A percentile compares a stretch with the other conserved stretches of the same genome.
Conservation (phyloP, 2,888 invertebrate species). For the Drosophila merina region DNA sequence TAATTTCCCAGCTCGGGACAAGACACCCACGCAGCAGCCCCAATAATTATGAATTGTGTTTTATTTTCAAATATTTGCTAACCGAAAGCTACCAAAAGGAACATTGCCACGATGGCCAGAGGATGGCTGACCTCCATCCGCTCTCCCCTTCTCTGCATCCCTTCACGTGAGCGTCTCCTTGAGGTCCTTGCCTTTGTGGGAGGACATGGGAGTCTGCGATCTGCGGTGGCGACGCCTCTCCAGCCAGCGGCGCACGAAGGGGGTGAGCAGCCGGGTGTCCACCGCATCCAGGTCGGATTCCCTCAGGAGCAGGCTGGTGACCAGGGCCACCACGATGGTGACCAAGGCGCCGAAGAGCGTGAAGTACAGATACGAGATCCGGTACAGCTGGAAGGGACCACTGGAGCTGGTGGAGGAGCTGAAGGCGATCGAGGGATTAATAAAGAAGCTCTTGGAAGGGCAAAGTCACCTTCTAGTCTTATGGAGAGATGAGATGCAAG, state of each 20-base stretch:
- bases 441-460: neutral
- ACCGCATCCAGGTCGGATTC: slow-evolving; percentile 85
- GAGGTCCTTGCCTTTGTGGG: slow-evolving; percentile 28
- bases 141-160: neutral
- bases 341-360: slow-evolving; percentile 87
- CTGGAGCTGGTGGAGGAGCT: slow-evolving; percentile 47
- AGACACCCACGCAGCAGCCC: slow-evolving; percentile 12
- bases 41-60: slow-evolving; percentile 65
- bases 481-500: too few relatives aligned
- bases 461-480: too few relatives aligned
- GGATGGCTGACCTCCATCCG: neutral
- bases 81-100: slow-evolving; percentile 57
- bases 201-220: slow-evolving; percentile 44
- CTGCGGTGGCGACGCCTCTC: slow-evolving; percentile 55
- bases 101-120: slow-evolving; percentile 42
- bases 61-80: slow-evolving; percentile 68
- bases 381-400: slow-evolving; percentile 85
- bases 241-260: slow-evolving; percentile 87
- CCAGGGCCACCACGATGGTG: slow-evolving; percentile 85
- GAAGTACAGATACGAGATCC: slow-evolving; percentile 92
- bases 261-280: slow-evolving; percentile 88
- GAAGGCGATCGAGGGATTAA: neutral
- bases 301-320: slow-evolving; percentile 85
- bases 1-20: slow-evolving; percentile 35
- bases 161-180: slow-evolving; percentile 65